Conservation (phyloP, 2,797 vertebrate species). For the Ciconia nigra region DNA sequence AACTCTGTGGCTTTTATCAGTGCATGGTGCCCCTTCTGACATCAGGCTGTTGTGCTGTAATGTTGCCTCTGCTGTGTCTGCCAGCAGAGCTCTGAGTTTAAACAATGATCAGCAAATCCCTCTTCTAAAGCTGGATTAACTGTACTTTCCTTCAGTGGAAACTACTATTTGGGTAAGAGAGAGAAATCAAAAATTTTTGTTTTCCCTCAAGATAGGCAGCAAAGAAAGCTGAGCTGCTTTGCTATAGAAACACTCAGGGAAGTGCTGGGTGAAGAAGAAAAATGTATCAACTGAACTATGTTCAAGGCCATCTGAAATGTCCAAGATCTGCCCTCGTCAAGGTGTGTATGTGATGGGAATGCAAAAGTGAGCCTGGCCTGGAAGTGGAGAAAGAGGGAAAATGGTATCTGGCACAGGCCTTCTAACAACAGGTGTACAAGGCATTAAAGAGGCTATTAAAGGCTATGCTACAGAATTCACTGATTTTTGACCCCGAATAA, state of each 20-base stretch:
- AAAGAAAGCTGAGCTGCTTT: neutral
- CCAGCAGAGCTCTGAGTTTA: slow-evolving; percentile 40
- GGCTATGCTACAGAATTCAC: neutral
- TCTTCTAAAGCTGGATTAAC: slow-evolving; percentile 65
- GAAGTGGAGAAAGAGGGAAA: neutral
- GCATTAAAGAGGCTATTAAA: neutral
- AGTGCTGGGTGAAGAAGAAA: neutral
- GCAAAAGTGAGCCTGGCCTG: neutral
- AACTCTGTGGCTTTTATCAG: slow-evolving; percentile 1
- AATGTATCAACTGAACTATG: neutral
- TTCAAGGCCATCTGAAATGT: neutral
- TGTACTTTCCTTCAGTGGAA: slow-evolving; percentile 62
- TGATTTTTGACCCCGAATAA: neutral
- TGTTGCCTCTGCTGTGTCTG: slow-evolving; percentile 35
- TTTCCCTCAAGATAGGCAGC: slow-evolving; percentile 28
- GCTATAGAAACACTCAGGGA: neutral
- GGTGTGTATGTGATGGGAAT: neutral
- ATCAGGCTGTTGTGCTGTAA: slow-evolving; percentile 22
- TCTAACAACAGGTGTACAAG: neutral
- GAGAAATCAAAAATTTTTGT: slow-evolving; percentile 14
- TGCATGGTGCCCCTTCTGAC: slow-evolving; percentile 3
- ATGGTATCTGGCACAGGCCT: neutral
- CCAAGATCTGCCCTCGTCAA: neutral
- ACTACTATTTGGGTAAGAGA: slow-evolving; percentile 42
- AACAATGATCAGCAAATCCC: slow-evolving; percentile 65